A percentile compares a stretch with the other conserved stretches of the same genome.
Conservation (phyloP, 2,113 vertebrate genomes). For the Rhipidura dahli region DNA sequence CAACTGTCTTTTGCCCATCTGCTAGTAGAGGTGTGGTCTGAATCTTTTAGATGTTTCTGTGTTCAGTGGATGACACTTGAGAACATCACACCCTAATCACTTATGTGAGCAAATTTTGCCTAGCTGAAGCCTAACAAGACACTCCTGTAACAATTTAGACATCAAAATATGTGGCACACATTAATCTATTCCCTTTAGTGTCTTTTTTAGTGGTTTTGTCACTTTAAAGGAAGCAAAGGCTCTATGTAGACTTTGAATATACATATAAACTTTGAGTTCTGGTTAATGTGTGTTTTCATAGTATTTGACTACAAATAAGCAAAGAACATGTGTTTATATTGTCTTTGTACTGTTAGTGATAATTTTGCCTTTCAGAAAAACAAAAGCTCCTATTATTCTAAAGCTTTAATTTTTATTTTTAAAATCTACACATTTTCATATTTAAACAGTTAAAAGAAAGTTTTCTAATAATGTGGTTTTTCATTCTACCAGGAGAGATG, state of each 20-base stretch:
- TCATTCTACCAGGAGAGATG: slow-evolving; percentile 83
- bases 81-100: not conserved
- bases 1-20: not conserved
- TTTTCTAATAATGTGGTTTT: not conserved
- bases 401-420: not conserved
- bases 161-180: not conserved
- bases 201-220: not conserved
- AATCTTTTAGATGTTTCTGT: not conserved
- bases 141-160: not conserved
- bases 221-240: not conserved
- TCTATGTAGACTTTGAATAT: not conserved
- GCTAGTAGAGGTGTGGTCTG: not conserved
- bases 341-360: not conserved
- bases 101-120: not conserved
- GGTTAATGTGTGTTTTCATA: not conserved
- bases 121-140: not conserved
- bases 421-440: not conserved
- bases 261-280: not conserved
- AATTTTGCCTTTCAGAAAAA: not conserved
- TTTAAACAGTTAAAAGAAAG: not conserved
- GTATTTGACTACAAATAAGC: not conserved
- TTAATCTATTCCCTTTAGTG: not conserved
- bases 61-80: not conserved
- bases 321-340: not conserved
- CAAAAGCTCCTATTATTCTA: not conserved